Conservation (phyloP, 1,140 invertebrate genomes). For the Rhyzopertha dominica region DNA sequence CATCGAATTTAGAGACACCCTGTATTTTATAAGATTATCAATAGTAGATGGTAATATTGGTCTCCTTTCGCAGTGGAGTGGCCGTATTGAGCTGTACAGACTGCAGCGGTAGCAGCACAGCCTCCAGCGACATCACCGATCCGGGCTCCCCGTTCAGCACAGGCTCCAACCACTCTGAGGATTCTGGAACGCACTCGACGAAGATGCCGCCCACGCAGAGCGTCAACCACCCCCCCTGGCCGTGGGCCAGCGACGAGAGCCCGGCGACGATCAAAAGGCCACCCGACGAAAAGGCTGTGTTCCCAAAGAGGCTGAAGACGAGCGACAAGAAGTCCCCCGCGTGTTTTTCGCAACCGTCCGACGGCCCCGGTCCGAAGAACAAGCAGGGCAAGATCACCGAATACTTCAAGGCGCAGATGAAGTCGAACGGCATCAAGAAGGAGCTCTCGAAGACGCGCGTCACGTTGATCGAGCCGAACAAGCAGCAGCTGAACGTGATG, state of each 20-base stretch:
- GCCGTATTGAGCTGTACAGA: slow-evolving; percentile 63
- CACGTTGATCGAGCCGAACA: background rate
- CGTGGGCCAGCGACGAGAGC: slow-evolving; percentile 38
- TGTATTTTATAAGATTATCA: no score
- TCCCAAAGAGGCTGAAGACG: slow-evolving; percentile 26
- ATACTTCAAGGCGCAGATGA: slow-evolving; percentile 75
- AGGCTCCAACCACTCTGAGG: slow-evolving; percentile 46
- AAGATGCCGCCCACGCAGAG: slow-evolving; percentile 52
- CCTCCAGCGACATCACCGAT: slow-evolving; percentile 71
- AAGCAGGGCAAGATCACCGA: slow-evolving; percentile 69
- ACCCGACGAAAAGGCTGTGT: slow-evolving; percentile 26
- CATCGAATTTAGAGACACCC: no score
- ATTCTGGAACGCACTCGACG: slow-evolving; percentile 34
- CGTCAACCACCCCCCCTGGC: slow-evolving; percentile 45
- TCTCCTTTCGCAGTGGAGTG: slow-evolving; percentile 59
- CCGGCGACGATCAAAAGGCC: slow-evolving; percentile 22
- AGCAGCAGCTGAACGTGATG: slow-evolving; percentile 17
- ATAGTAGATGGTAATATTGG: no score
- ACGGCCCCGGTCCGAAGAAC: slow-evolving; percentile 26
- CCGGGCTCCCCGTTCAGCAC: slow-evolving; percentile 75
- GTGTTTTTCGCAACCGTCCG: no score
- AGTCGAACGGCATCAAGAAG: slow-evolving; percentile 51
- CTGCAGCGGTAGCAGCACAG: slow-evolving; percentile 56
- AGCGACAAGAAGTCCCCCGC: slow-evolving; percentile 19
- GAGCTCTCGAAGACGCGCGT: slow-evolving; percentile 10